Conservation (phyloP, 2,113 vertebrate species). For the Vanacampus margaritifer region DNA sequence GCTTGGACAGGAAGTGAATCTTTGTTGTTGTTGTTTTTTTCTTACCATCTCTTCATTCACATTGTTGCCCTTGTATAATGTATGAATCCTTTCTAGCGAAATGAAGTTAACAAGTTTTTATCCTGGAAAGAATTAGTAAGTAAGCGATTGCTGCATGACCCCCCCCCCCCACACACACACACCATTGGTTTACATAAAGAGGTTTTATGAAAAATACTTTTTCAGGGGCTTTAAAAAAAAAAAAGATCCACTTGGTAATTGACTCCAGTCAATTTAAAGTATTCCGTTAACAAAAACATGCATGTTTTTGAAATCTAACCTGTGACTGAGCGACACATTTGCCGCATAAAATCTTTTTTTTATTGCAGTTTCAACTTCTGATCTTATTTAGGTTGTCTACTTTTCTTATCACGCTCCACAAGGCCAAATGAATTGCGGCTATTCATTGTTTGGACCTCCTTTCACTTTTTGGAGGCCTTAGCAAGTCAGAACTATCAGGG, state of each 20-base stretch:
- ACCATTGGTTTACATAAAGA: no score
- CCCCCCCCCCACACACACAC: no score
- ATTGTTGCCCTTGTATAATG: neutral
- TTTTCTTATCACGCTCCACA: neutral
- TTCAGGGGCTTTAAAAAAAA: slow-evolving; percentile 14
- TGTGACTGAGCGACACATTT: neutral
- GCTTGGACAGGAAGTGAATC: neutral
- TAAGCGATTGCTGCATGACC: neutral
- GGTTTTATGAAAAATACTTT: neutral
- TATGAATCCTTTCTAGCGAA: neutral
- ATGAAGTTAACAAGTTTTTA: neutral
- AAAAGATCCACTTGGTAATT: neutral
- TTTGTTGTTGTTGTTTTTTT: neutral
- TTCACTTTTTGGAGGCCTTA: neutral
- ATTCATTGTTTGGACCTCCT: neutral
- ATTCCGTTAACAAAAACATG: neutral
- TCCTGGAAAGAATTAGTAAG: neutral
- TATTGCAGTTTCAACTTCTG: neutral
- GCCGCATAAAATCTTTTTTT: neutral
- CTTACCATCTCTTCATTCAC: neutral
- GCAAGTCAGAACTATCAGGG: slow-evolving; percentile 54
- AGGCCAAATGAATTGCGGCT: neutral
- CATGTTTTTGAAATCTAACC: neutral
- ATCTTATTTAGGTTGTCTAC: neutral
- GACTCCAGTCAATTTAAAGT: neutral